Conservation (phyloP, 2,888 invertebrate genomes). For the Zhuqinia jingwanae region DNA sequence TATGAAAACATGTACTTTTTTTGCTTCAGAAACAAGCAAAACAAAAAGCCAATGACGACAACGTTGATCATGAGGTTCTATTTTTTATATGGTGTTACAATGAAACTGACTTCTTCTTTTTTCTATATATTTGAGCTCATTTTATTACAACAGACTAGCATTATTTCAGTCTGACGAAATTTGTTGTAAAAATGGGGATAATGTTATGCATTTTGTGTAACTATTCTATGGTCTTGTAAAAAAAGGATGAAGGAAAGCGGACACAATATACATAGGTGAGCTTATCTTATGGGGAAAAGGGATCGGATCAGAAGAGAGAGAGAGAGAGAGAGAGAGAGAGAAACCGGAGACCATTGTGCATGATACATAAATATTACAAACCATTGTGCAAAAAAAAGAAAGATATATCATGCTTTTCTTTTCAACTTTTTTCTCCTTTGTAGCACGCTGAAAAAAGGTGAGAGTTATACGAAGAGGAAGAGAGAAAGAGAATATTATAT, state of each 20-base stretch:
- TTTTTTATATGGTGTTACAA: conserved; percentile 12
- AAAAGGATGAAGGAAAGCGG: neutral
- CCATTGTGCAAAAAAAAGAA: neutral
- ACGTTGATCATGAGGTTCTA: conserved; percentile 1
- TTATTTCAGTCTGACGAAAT: conserved; percentile 26
- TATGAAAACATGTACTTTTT: too few relatives aligned
- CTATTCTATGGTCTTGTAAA: neutral
- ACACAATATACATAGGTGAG: neutral
- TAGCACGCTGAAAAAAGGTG: neutral
- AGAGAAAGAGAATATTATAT: neutral
- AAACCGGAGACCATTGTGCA: neutral
- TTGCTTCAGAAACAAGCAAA: too few relatives aligned
- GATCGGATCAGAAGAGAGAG: neutral
- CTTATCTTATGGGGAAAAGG: neutral
- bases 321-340: neutral
- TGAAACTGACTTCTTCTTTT: conserved; percentile 22
- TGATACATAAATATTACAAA: neutral
- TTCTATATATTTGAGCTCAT: conserved; percentile 10
- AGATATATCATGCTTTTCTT: too few relatives aligned
- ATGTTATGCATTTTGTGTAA: conserved; percentile 15
- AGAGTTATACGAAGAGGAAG: neutral
- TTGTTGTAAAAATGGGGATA: conserved; percentile 13
- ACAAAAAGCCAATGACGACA: too few relatives aligned
- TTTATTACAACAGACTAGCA: conserved; percentile 51
- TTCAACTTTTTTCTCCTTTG: neutral